Percentiles rank a stretch among this genome's conserved stretches.
Evolutionary conservation across 2,888 invertebrate genomes (phyloP).

Genomic region (Graphium colonna): DNA sequence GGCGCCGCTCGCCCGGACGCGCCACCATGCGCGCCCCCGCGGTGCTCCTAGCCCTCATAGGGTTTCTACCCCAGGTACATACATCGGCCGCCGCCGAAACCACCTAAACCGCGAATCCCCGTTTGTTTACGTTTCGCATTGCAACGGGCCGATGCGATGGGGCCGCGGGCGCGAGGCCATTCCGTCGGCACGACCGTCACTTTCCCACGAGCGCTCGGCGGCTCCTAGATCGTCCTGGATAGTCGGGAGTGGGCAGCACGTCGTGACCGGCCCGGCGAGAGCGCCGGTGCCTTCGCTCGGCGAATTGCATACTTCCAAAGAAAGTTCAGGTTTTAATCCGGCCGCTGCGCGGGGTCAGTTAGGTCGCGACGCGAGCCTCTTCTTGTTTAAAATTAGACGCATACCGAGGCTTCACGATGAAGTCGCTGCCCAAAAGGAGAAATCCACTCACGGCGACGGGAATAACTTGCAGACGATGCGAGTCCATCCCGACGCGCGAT

Average conservation of each 20-base stretch:
- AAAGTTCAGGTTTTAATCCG: constrained; percentile 79
- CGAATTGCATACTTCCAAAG: constrained; percentile 73
- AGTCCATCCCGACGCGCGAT: constrained; percentile 55
- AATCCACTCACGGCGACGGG: constrained; percentile 60
- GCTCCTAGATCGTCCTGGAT: constrained; percentile 65
- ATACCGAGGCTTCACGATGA: constrained; percentile 69
- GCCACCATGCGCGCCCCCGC: constrained; percentile 78
- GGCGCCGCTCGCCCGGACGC: constrained; percentile 76
- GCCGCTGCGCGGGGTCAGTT: constrained; percentile 73
- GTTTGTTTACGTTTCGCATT: constrained; percentile 51
- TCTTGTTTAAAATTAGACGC: constrained; percentile 78
- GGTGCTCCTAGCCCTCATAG: constrained; percentile 78
- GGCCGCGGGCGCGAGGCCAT: constrained; percentile 40
- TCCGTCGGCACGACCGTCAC: constrained; percentile 55
- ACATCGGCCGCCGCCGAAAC: constrained; percentile 56
- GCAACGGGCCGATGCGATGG: constrained; percentile 30
- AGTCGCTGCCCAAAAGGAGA: constrained; percentile 54
- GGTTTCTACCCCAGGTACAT: constrained; percentile 79
- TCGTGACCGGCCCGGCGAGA: constrained; percentile 61
- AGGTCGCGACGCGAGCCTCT: constrained; percentile 77
- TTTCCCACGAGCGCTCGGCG: constrained; percentile 66
- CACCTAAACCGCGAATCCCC: constrained; percentile 65
- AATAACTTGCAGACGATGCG: constrained; percentile 64
- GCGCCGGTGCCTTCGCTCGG: constrained; percentile 66
- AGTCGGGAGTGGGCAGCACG: constrained; percentile 59